Evolutionary conservation across 2,113 vertebrate genomes (phyloP), one percentile per base, ranked within the genome.

Genomic region (Phocoena sinus): DNA sequence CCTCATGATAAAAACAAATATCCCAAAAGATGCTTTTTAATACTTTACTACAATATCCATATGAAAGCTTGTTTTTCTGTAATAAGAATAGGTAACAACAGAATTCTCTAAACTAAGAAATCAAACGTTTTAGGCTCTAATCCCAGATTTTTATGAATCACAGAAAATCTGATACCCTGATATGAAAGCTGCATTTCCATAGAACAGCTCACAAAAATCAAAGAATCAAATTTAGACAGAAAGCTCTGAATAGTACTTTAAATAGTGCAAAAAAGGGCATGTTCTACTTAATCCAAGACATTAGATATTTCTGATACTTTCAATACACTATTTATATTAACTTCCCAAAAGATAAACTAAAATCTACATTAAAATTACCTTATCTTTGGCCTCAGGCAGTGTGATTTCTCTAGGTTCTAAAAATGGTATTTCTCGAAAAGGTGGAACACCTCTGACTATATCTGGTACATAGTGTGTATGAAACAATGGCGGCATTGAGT

Each of bases 321-420:
- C 58, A 89, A 89, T 53, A 91, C 31, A 76, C 91, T 90, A 92
- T 91, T 96, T 65, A 93, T 53, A 95, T 76, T 50, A 70, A 33
- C 14, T 60, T 91, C 60, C 14, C 2, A 41, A 68, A 88, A 96
- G 12, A 14, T 4, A 96, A 97, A 44, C 60, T 82, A 28, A 92
- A 71, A 21, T 80, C 77, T 1, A 71, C 5, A 84, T 96, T 89
- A 50, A n/a, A 91, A 94, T 56, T 98, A 99, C 99, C 99, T 99
- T 98, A 97, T 99, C 99, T 92, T 97, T 98, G 74, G 99, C 98
- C 76, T 98, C 98, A 62, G 97, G 98, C n/a, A 99, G 97, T 2
- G 88, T 31, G 87, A 77, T 96, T 97, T 97, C 96, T 86, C 67
- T 26, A 62, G 89, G 65, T 41, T 97, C 96, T 91, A 97, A 98